Conservation (phyloP, 2,888 invertebrate species). For the Lochmaea crataegi region DNA sequence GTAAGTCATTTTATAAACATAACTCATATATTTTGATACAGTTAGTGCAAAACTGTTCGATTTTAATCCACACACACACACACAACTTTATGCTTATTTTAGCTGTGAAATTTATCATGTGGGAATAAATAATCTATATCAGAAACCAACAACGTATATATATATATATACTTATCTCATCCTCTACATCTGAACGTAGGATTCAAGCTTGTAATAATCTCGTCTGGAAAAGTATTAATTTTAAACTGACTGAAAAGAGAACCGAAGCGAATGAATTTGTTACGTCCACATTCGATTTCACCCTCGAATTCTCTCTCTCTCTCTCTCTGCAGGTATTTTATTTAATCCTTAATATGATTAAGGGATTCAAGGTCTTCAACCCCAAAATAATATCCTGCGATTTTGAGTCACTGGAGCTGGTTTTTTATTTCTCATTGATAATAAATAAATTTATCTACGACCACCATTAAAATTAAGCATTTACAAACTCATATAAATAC, state of each 20-base stretch:
- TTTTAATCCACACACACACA: no score
- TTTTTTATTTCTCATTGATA: neutral
- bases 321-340: conserved; percentile 11
- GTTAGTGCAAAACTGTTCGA: no score
- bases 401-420: neutral
- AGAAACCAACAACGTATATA: neutral
- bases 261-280: neutral
- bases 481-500: no score
- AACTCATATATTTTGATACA: no score
- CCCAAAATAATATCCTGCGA: conserved; percentile 5
- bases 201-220: neutral
- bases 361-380: neutral
- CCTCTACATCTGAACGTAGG: neutral
- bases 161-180: no score
- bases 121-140: neutral
- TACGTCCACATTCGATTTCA: conserved; percentile 3
- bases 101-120: neutral
- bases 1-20: no score
- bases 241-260: conserved; percentile 5
- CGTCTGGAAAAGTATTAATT: neutral
- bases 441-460: no score
- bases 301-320: neutral
- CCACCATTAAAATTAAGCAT: no score
- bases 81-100: neutral
- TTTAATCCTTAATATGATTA: conserved; percentile 9